Percentiles rank a stretch among this genome's conserved stretches.
Conservation (phyloP, 2,888 invertebrate genomes). For the Tetrapedia diversipes region DNA sequence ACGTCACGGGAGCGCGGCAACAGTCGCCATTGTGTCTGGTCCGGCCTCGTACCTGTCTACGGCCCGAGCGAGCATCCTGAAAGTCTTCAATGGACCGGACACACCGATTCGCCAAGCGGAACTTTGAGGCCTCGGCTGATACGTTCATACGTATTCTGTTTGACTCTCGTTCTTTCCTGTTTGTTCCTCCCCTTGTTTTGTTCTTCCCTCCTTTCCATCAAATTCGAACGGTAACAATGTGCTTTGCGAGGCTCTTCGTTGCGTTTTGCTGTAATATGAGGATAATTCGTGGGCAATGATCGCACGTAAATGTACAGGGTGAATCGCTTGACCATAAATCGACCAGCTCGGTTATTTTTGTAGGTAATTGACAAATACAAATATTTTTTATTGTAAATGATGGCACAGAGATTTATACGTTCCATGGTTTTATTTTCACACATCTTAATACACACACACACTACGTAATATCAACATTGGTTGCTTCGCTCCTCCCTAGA, state of each 20-base stretch:
- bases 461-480: too few species aligned
- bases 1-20: constrained; percentile 50
- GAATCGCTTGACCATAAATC: too few species aligned
- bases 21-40: constrained; percentile 70
- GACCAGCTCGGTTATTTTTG: too few species aligned
- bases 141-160: constrained; percentile 44
- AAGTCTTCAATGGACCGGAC: constrained; percentile 63
- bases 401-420: too few species aligned
- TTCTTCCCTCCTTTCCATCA: not conserved
- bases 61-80: constrained; percentile 77
- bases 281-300: too few species aligned
- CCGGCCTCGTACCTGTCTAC: constrained; percentile 67
- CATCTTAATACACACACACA: too few species aligned
- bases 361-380: too few species aligned
- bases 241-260: not conserved
- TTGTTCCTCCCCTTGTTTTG: not conserved
- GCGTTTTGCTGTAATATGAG: too few species aligned
- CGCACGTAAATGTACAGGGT: too few species aligned
- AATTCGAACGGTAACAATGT: constrained; percentile 22
- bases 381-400: too few species aligned
- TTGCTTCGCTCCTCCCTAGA: too few species aligned
- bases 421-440: too few species aligned
- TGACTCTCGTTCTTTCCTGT: constrained; percentile 42
- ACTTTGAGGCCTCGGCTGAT: constrained; percentile 10
- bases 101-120: constrained; percentile 54